Evolutionary conservation across 2,888 invertebrate species (phyloP).

Genomic region (Erebia palarica): DNA sequence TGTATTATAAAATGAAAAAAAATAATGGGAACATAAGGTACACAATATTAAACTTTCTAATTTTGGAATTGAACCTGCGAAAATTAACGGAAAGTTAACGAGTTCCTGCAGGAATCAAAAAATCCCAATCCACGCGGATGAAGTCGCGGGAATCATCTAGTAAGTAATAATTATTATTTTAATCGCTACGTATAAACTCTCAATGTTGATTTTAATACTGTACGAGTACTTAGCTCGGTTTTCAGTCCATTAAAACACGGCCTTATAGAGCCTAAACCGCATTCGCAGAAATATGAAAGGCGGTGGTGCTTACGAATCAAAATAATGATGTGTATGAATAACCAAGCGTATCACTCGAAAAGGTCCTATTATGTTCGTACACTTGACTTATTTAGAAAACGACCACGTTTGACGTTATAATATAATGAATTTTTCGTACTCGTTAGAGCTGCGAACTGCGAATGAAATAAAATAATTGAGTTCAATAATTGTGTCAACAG

Average conservation of each 20-base stretch:
- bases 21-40: too few species aligned
- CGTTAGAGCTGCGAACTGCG: neutral
- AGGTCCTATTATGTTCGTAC: constrained; percentile 14
- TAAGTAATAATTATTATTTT: too few species aligned
- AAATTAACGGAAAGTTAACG: too few species aligned
- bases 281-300: constrained; percentile 12
- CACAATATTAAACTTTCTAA: too few species aligned
- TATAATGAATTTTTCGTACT: neutral
- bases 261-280: constrained; percentile 9
- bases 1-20: too few species aligned
- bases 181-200: neutral
- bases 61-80: too few species aligned
- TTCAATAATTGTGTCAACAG: constrained; percentile 6
- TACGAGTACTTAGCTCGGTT: neutral
- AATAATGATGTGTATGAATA: constrained; percentile 15
- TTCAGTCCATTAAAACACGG: constrained; percentile 12
- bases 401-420: neutral
- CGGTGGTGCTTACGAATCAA: constrained; percentile 6
- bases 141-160: too few species aligned
- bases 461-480: constrained; percentile 7
- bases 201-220: neutral
- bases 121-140: too few species aligned
- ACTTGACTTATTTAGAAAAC: constrained; percentile 2
- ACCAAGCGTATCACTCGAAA: neutral
- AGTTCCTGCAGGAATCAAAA: too few species aligned